Evolutionary conservation across 2,888 invertebrate genomes (phyloP), one percentile per base, ranked within the genome.

Genomic region (Teleiodes luculella): DNA sequence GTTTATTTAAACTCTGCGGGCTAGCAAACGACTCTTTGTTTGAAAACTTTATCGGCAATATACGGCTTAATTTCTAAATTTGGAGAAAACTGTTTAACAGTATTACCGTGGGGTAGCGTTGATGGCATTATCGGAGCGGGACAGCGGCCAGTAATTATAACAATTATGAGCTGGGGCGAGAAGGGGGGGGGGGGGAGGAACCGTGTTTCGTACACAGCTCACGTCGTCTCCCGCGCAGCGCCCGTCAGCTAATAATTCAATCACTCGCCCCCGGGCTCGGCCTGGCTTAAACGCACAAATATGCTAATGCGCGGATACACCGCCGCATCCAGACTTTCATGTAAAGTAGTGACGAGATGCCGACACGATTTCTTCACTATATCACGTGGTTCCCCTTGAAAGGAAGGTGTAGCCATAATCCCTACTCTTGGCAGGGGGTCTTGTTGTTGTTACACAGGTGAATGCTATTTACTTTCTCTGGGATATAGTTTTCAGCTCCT

Each of bases 161-260:
- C 76, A 79, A 80, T 83, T 79, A 79, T 68, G 70, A 68, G 66
- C n/a, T n/a, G n/a, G n/a, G n/a, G n/a, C n/a, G n/a, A n/a, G 60
- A 57, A 52, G 35, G 64, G 66, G 61, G 63, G 43, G 1, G n/a
- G 43, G 60, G 61, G 66, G 61, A 67, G 35, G 4, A 3, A n/a
- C 13, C n/a, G 54, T 62, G 66, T 13, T 64, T 58, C 62, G 78
- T 68, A 83, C 67, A 64, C 80, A 67, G 61, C 76, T 80, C 83
- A 85, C 83, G 82, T 83, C 70, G 65, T 70, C 62, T 63, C 60
- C 63, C 75, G 73, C 70, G 67, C 78, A 76, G 64, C 66, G 69
- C 62, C 63, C 73, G 67, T 70, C 72, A 78, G 73, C 70, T 74
- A 83, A 86, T 86, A 86, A 86, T 86, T 84, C 82, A 86, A 86